Percentiles rank a stretch among this genome's conserved stretches.
These are phyloP conservation scores for Metopia argyrocephala DNA, from an alignment of 2,888 invertebrate species.

Conservation along the genomic window DNA sequence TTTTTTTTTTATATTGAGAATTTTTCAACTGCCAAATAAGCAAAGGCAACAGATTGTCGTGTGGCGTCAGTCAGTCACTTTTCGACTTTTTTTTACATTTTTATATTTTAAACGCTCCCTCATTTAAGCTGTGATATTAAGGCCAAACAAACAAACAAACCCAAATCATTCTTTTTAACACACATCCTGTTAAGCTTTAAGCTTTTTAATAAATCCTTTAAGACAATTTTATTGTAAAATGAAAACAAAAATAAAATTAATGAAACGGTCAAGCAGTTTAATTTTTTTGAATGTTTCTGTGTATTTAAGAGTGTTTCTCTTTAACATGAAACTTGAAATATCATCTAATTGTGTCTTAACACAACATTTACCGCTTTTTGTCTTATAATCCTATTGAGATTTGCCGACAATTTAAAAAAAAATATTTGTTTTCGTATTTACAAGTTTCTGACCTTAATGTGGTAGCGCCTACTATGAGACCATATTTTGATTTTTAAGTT, in stretches of 20 bases:
- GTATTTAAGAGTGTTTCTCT: background rate
- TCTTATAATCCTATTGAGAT: slow-evolving; percentile 70
- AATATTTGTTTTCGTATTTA: slow-evolving; percentile 29
- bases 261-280: slow-evolving; percentile 26
- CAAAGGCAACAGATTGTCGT: slow-evolving; percentile 70
- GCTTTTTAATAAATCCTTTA: slow-evolving; percentile 60
- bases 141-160: too few relatives aligned
- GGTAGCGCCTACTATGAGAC: slow-evolving; percentile 57
- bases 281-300: background rate
- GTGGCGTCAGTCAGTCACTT: slow-evolving; percentile 73
- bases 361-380: slow-evolving; percentile 75
- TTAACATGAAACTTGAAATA: slow-evolving; percentile 45
- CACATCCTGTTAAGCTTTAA: slow-evolving; percentile 62
- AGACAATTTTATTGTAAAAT: slow-evolving; percentile 22
- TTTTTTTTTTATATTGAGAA: too few relatives aligned
- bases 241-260: slow-evolving; percentile 49
- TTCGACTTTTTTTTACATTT: slow-evolving; percentile 8
- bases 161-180: slow-evolving; percentile 52
- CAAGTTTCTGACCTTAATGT: slow-evolving; percentile 55
- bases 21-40: too few relatives aligned
- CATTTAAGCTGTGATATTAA: slow-evolving; percentile 38
- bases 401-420: slow-evolving; percentile 57
- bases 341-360: slow-evolving; percentile 75
- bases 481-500: slow-evolving; percentile 15
- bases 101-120: slow-evolving; percentile 52